Evolutionary conservation across 2,797 vertebrate genomes (phyloP), one percentile per base, ranked within the genome.

Genomic region (Amphiprion clarkii): DNA sequence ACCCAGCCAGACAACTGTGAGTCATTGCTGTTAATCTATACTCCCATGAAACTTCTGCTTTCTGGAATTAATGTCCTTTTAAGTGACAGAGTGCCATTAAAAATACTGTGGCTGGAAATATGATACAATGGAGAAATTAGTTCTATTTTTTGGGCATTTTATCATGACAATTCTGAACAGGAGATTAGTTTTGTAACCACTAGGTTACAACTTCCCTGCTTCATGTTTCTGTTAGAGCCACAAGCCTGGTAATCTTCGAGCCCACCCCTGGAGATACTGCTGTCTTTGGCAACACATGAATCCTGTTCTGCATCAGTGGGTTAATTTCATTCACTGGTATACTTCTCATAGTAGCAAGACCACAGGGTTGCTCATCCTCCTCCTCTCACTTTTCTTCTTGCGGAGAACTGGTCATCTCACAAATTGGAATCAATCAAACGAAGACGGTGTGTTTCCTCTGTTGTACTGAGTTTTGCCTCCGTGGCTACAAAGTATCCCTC

Each of bases 381-480:
- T 51, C 61, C 19, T 31, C 33, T 46, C 40, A n/a, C 17, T 76
- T 77, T 64, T 55, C 3, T 17, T 49, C 53, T 67, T 40, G 16
- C 55, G 23, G 56, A 61, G 57, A 80, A 71, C 79, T 77, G 68
- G 58, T 78, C 67, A 64, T 67, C 55, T 80, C 52, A 52, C 33
- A 74, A 82, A 86, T 73, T 73, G 52, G 16, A 74, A 75, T 53
- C 70, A 81, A 58, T 81, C 29, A 13, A 73, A 74, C 74, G 54
- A 79, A 81, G 64, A 57, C 62, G 14, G 31, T 63, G 65, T 39
- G 6, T 83, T 76, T 78, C 72, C 78, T 76, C 65, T 48, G 21
- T 59, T 82, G 82, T 71, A 17, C 66, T 60, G 33, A 36, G 55
- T 74, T 82, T 74, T 66, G 39, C 62, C 51, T 81, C 58, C 76